A percentile compares a stretch with the other conserved stretches of the same genome.
phyloP scores from a whole-genome alignment of 2,113 vertebrate genomes.

The Polypterus bichir region DNA sequence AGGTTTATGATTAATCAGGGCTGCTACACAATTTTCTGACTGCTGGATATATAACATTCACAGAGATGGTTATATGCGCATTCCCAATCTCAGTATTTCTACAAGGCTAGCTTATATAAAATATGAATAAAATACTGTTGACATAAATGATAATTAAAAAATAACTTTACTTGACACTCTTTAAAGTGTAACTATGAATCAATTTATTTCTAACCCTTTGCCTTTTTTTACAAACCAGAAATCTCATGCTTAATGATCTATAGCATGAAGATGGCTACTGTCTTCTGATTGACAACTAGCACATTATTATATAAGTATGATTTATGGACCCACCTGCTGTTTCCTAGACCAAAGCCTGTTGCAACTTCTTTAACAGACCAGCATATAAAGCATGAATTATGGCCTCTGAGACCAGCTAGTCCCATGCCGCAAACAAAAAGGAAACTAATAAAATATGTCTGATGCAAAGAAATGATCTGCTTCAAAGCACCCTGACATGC shows the following conservation, averaged over 20 bases:
- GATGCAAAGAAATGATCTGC: constrained; percentile 12
- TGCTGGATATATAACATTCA: too few relatives aligned
- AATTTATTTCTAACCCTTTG: not conserved
- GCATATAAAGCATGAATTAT: constrained; percentile 10
- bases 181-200: not conserved
- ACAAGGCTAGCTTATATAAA: not conserved
- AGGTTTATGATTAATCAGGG: too few relatives aligned
- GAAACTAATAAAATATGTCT: constrained; percentile 8
- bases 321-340: constrained; percentile 4
- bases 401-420: constrained; percentile 4
- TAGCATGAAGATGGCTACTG: not conserved
- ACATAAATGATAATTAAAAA: not conserved
- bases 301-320: constrained; percentile 7
- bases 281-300: constrained; percentile 1
- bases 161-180: not conserved
- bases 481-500: constrained; percentile 12
- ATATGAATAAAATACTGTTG: not conserved
- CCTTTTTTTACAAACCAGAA: too few relatives aligned
- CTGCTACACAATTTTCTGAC: too few relatives aligned
- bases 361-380: not conserved
- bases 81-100: not conserved
- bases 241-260: not conserved
- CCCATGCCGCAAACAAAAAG: constrained; percentile 5
- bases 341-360: constrained; percentile 7
- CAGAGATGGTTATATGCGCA: too few relatives aligned